Base-by-base conservation (phyloP, 1,140 invertebrate genomes). In the Portunus trituberculatus region DNA sequence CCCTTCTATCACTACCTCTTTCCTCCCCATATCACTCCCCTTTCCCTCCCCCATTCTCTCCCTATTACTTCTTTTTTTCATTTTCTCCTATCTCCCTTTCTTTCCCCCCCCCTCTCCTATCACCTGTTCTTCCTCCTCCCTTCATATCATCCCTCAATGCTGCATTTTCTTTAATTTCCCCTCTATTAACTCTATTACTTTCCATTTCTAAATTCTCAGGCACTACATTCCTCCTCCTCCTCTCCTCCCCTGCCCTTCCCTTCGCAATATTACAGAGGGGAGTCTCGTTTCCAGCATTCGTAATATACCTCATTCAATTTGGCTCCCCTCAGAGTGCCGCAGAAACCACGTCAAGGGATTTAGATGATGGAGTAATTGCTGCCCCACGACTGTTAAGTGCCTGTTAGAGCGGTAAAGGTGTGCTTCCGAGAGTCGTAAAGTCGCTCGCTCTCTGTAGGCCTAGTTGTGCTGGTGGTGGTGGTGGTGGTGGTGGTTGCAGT, bases 331-430 rank as follows among this genome's bases (percentile, higher is more conserved):
- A 91, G 39, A 91, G 87, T 52, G 52, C 2, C 88, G 20, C 20
- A 90, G 86, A 28, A 82, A 83, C 87, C 52, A 82, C 93, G 52
- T 46, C 29, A 7, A 25, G 93, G 93, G 93, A 94, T 94, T 94
- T 90, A 52, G 93, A 91, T 91, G 93, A 94, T 94, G 91, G 91
- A 76, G 93, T 94, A 94, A 94, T 52, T 91, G 88, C 93, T 59
- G 91, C 93, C 89, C 91, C 83, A 94, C 93, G 93, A 94, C 93
- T 94, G 93, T 94, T 94, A 91, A 94, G 93, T 94, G 93, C 31
- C 93, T 91, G 48, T 94, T 91, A 91, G 59, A 76, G 39, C 93
- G 76, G 67, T 84, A 29, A 76, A 25, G 46, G 93, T 91, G 93
- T 16, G 16, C 93, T 31, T 29, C 12, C 59, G 46, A 7, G 8